phyloP scores from a whole-genome alignment of 2,113 vertebrate genomes.

The Nycticryphes semicollaris region DNA sequence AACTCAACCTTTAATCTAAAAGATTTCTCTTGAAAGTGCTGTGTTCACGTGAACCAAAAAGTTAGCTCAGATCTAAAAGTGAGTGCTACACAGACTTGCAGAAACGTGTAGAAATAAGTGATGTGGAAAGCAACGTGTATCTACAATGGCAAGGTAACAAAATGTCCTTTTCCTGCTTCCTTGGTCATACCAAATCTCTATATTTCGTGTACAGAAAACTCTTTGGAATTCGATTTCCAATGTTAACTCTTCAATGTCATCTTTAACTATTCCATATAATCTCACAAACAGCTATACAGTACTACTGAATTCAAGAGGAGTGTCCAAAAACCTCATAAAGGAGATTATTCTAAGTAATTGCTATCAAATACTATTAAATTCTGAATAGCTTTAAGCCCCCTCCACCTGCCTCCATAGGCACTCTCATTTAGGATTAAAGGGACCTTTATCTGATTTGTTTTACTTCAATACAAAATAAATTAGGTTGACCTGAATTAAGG shows the following conservation, averaged over 20 bases:
- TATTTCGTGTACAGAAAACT: background rate
- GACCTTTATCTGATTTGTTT: conserved; percentile 63
- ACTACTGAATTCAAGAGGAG: conserved; percentile 12
- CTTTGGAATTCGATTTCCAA: background rate
- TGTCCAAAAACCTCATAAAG: conserved; percentile 48
- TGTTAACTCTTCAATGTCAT: background rate
- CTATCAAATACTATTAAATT: conserved; percentile 59
- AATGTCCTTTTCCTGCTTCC: background rate
- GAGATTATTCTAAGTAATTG: conserved; percentile 68
- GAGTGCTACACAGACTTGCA: background rate
- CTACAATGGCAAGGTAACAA: background rate
- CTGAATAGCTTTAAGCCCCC: conserved; percentile 44
- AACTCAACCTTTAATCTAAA: background rate
- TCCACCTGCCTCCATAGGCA: conserved; percentile 32
- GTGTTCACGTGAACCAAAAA: background rate
- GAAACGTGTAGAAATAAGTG: background rate
- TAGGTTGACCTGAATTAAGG: conserved; percentile 53
- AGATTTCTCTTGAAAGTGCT: background rate
- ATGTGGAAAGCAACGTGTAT: background rate
- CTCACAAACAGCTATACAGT: background rate
- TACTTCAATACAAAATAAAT: conserved; percentile 57
- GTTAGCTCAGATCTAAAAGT: background rate
- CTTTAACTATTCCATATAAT: background rate
- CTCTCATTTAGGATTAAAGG: conserved; percentile 64
- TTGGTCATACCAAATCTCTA: background rate